Evolutionary conservation across 2,113 vertebrate species (phyloP), one percentile per base, ranked within the genome.

Genomic region (Romanogobio albipinnatus): DNA sequence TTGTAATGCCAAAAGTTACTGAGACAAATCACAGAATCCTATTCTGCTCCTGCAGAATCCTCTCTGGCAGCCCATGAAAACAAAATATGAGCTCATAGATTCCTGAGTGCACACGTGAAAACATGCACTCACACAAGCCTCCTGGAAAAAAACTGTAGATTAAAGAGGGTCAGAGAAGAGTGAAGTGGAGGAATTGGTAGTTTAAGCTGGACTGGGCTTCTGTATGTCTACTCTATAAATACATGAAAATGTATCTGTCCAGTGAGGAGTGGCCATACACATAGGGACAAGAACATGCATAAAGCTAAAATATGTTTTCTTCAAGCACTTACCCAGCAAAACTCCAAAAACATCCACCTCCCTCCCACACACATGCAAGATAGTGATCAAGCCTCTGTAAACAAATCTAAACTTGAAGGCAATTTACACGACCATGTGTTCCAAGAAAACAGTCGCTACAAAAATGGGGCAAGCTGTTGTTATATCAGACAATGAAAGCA

Each of bases 41-140:
- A 59, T 45, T 36, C 10, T 22, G 68, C 85, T 84, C 83, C 64
- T 87, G 74, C 83, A 87, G 91, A 89, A 86, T 89, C 76, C 89
- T 89, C 51, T 75, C 90, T 91, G 89, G 88, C 90, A 85, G 74
- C 24, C 76, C 53, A 86, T 73, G 68, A 83, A 84, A 85, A 71
- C 78, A 75, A 62, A 84, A 88, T 56, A 89, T 90, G 86, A 91
- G 88, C 90, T 92, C 90, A 92, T 88, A 87, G 90, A 92, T 93
- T 92, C 87, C 88, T 89, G 11, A 68, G 68, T 3, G n/a, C 33
- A 36, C 76, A 70, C 36, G 17, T 53, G 49, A 76, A 64, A 62
- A 36, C 43, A 53, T 29, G 58, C 17, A 68, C 39, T 47, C 47
- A 58, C 66, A 82, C 14, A 47, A 47, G 45, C n/a, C 61, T 81